A percentile compares a stretch with the other conserved stretches of the same genome.
Conservation (phyloP, 2,797 vertebrate genomes). For the Chanos chanos region DNA sequence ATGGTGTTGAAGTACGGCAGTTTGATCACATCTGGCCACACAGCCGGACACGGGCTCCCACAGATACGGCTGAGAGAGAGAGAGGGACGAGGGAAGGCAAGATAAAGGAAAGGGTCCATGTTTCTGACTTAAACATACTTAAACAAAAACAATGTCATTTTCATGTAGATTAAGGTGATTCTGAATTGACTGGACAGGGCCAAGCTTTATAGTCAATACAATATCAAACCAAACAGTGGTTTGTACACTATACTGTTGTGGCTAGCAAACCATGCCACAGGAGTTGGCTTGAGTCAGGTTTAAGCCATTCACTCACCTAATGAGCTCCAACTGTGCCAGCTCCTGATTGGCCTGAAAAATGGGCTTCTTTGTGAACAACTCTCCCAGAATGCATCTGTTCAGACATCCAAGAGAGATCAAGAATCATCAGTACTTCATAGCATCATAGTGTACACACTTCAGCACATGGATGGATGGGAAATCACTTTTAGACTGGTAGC, state of each 20-base stretch:
- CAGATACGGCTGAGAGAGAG: slow-evolving; percentile 84
- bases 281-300: too few relatives aligned
- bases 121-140: too few relatives aligned
- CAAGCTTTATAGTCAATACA: too few relatives aligned
- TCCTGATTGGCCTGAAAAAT: slow-evolving; percentile 99
- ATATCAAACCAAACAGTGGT: too few relatives aligned
- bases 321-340: slow-evolving; percentile 93
- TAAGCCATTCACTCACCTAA: slow-evolving; percentile 83
- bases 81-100: not conserved
- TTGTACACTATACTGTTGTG: too few relatives aligned
- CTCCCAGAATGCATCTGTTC: slow-evolving; percentile 92
- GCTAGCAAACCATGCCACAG: too few relatives aligned
- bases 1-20: slow-evolving; percentile 99
- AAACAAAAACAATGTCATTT: too few relatives aligned
- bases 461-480: too few relatives aligned
- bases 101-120: not conserved
- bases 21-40: slow-evolving; percentile 98
- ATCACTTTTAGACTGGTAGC: too few relatives aligned
- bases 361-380: slow-evolving; percentile 97
- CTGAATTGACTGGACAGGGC: too few relatives aligned
- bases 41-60: slow-evolving; percentile 94
- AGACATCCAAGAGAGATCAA: not conserved
- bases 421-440: not conserved
- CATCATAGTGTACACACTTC: slow-evolving; percentile 5
- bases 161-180: too few relatives aligned